Conservation (phyloP, 2,888 invertebrate genomes). For the Gastrophysa polygoni region DNA sequence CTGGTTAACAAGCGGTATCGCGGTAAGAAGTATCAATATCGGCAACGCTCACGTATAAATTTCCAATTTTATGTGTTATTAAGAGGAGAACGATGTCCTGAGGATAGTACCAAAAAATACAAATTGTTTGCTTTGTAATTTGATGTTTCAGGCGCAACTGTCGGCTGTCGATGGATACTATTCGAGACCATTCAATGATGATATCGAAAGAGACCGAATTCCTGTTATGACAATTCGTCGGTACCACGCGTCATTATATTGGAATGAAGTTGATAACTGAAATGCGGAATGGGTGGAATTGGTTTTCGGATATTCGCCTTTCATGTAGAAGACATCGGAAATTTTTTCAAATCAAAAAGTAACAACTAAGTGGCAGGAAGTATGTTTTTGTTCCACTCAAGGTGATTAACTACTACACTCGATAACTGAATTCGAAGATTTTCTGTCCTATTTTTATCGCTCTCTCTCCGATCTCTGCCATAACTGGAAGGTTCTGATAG, state of each 20-base stretch:
- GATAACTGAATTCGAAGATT: too few relatives aligned
- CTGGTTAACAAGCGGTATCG: slow-evolving; percentile 9
- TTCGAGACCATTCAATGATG: background rate
- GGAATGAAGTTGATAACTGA: background rate
- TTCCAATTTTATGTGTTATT: slow-evolving; percentile 28
- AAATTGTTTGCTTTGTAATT: slow-evolving; percentile 5
- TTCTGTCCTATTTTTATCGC: too few relatives aligned
- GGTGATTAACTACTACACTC: too few relatives aligned
- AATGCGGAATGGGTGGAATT: background rate
- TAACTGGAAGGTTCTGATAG: too few relatives aligned
- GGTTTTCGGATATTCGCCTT: background rate
- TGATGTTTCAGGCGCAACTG: background rate
- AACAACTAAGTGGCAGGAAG: too few relatives aligned
- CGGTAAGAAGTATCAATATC: slow-evolving; percentile 18
- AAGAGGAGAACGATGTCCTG: slow-evolving; percentile 16
- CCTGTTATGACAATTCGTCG: background rate
- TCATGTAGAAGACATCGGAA: background rate
- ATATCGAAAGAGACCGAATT: background rate
- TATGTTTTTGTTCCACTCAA: too few relatives aligned
- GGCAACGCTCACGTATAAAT: slow-evolving; percentile 20
- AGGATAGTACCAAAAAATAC: slow-evolving; percentile 4
- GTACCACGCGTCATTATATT: background rate
- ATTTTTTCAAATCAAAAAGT: background rate
- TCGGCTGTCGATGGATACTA: background rate
- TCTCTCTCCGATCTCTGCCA: too few relatives aligned